phyloP scores from a whole-genome alignment of 1,140 invertebrate species.

The Hyles euphorbiae region DNA sequence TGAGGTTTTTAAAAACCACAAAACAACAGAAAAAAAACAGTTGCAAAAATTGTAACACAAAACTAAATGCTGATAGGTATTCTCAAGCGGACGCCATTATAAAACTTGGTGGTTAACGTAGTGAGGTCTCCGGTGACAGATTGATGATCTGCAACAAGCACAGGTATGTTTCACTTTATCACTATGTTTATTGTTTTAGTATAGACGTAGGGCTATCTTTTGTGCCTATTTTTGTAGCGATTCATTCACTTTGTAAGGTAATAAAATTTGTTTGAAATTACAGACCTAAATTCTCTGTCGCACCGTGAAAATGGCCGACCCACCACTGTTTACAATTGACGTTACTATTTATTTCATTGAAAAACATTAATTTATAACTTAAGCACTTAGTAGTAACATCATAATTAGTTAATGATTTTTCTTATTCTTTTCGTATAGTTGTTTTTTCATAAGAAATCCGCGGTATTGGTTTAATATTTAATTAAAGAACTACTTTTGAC shows the following conservation, averaged over 20 bases:
- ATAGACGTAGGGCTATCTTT: constrained; percentile 40
- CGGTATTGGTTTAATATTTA: constrained; percentile 7
- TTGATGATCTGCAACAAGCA: constrained; percentile 70
- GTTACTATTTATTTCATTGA: constrained; percentile 40
- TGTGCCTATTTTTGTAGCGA: constrained; percentile 60
- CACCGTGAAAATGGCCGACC: constrained; percentile 74
- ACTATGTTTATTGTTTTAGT: constrained; percentile 55
- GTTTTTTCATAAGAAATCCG: constrained; percentile 8
- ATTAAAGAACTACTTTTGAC: constrained; percentile 22
- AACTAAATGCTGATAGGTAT: constrained; percentile 49
- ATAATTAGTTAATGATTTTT: constrained; percentile 52
- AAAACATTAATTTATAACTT: constrained; percentile 28
- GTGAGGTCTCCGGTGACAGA: constrained; percentile 69
- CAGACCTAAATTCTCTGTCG: constrained; percentile 71
- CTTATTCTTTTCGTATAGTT: constrained; percentile 8
- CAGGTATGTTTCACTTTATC: constrained; percentile 61
- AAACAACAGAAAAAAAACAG: constrained; percentile 19
- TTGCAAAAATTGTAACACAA: constrained; percentile 46
- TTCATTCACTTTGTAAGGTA: constrained; percentile 43
- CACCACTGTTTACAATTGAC: constrained; percentile 71
- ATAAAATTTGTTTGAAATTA: constrained; percentile 54
- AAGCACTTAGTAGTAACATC: constrained; percentile 18
- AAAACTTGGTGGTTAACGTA: constrained; percentile 66
- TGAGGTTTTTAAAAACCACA: constrained; percentile 30
- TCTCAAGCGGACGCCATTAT: constrained; percentile 70